Evolutionary conservation across 2,797 vertebrate genomes (phyloP).

Genomic region (Parambassis ranga): DNA sequence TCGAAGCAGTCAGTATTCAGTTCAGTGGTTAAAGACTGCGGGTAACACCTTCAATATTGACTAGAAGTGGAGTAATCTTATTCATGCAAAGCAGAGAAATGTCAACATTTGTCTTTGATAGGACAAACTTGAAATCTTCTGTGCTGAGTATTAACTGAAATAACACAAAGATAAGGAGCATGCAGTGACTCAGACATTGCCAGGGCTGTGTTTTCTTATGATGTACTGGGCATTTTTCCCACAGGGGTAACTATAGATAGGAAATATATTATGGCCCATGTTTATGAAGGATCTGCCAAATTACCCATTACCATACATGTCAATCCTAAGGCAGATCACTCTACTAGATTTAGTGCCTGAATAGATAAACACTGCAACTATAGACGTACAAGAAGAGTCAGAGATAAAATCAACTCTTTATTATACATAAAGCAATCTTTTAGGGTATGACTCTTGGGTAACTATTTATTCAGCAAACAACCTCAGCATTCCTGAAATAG

Average conservation of each 20-base stretch:
- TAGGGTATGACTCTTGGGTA: background rate
- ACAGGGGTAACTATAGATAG: slow-evolving; percentile 1
- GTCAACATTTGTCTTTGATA: background rate
- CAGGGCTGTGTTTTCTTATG: slow-evolving; percentile 14
- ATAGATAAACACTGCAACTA: background rate
- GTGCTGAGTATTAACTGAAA: background rate
- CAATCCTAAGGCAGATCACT: no score
- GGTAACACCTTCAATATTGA: background rate
- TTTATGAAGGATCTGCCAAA: background rate
- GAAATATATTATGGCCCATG: background rate
- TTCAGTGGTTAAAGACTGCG: no score
- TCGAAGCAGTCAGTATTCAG: background rate
- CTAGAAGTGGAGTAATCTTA: background rate
- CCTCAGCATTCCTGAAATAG: background rate
- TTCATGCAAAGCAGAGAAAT: no score
- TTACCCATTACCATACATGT: no score
- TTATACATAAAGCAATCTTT: slow-evolving; percentile 26
- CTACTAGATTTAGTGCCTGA: background rate
- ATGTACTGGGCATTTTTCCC: slow-evolving; percentile 1
- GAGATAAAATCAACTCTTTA: slow-evolving; percentile 12
- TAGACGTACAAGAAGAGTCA: background rate
- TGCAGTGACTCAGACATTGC: slow-evolving; percentile 11
- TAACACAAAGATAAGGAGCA: slow-evolving; percentile 11
- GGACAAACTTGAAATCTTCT: background rate
- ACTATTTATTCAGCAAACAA: slow-evolving; percentile 13